Base-by-base conservation (phyloP, 2,888 invertebrate genomes). In the Drosophila ustulata region DNA sequence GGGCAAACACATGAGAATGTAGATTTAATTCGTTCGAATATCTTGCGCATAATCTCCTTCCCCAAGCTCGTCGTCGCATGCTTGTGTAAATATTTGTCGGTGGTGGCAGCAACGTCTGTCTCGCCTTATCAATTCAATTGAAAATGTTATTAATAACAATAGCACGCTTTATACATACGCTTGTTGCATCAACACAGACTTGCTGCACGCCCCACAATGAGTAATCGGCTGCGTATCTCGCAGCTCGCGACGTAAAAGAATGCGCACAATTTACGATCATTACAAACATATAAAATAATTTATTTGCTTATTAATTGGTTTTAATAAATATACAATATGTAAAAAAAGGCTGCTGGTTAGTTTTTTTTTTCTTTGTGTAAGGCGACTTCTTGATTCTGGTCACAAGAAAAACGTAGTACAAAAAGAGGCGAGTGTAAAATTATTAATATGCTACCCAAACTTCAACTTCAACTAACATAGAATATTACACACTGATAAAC, bases 241-340 rank as follows among this genome's bases (percentile, higher is more conserved):
- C 8, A 51, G 11, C 66, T 71, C 3, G 6, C 26, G 39, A 18
- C 23, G 25, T 45, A 45, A 8, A 8, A 43, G 30, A 50, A 45
- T 8, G 13, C 45, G 11, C 18, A 45, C 56, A 37, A 50, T 52
- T 13, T 75, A 89, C 82, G 67, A 47, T 74, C 80, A 82, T 88
- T 80, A 82, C 87, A 87, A 89, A 86, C 85, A 89, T 89, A 78
- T 68, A 74, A 85, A 84, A 89, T 88, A 84, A 87, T 86, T 86
- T 86, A 89, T 88, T 88, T 77, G 80, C 88, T 86, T 86, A 89
- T 86, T 86, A 89, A 89, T 89, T 89, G 80, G 82, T 89, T 89
- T 89, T 86, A 86, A 86, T 89, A 89, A 86, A 86, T 86, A 86
- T 82, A 86, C 88, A 86, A 82, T 87, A 78, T 85, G 71, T 77